Evolutionary conservation across 2,113 vertebrate genomes (phyloP).

Genomic region (Lampris incognitus): DNA sequence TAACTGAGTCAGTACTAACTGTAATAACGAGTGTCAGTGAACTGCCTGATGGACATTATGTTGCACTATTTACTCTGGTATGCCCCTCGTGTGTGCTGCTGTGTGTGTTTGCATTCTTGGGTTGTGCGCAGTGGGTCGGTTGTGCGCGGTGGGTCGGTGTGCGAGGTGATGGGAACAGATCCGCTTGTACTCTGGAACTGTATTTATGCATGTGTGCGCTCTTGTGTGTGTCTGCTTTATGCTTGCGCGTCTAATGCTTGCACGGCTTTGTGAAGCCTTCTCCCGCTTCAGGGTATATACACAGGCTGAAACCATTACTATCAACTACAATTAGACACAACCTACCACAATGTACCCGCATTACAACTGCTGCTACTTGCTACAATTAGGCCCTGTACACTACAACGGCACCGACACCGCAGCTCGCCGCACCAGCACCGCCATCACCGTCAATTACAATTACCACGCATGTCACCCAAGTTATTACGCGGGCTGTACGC

Average conservation of each 20-base stretch:
- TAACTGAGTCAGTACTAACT: too few relatives aligned
- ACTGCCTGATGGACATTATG: neutral
- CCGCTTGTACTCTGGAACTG: neutral
- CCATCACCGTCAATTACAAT: slow-evolving; percentile 74
- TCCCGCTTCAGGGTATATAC: slow-evolving; percentile 73
- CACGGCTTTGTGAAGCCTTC: slow-evolving; percentile 47
- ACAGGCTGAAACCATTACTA: slow-evolving; percentile 81
- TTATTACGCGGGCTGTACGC: slow-evolving; percentile 53
- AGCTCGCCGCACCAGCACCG: slow-evolving; percentile 58
- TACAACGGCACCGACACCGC: slow-evolving; percentile 62
- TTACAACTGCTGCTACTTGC: slow-evolving; percentile 77
- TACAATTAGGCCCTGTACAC: slow-evolving; percentile 72
- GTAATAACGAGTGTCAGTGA: too few relatives aligned
- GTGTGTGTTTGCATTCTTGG: neutral
- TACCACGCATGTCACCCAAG: slow-evolving; percentile 50
- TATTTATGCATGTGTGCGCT: slow-evolving; percentile 6
- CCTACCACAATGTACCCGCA: slow-evolving; percentile 72
- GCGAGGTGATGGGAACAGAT: neutral
- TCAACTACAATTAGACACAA: slow-evolving; percentile 79
- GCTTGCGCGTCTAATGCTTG: slow-evolving; percentile 8
- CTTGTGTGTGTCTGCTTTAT: slow-evolving; percentile 24
- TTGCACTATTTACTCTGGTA: neutral
- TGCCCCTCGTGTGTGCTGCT: slow-evolving; percentile 21
- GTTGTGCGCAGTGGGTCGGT: slow-evolving; percentile 23
- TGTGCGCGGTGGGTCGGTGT: slow-evolving; percentile 3